Conservation (phyloP, 2,113 vertebrate species). For the Haemorhous mexicanus region DNA sequence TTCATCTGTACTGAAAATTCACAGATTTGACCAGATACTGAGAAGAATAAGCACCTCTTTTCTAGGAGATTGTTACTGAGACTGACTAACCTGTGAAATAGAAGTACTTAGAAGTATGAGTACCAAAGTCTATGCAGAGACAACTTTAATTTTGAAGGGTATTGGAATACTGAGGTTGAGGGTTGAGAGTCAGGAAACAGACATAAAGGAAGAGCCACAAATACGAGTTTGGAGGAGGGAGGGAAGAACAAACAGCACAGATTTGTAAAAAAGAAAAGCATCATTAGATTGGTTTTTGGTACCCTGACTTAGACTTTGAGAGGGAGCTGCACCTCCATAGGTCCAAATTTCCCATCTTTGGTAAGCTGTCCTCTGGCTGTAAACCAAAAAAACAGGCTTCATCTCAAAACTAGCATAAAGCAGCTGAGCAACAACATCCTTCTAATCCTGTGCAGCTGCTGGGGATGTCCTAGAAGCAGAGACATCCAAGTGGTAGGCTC, state of each 20-base stretch:
- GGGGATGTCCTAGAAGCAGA: neutral
- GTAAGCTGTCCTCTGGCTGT: neutral
- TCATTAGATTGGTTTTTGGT: neutral
- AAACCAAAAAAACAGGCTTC: neutral
- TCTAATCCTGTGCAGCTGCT: neutral
- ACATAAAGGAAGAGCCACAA: neutral
- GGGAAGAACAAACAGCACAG: neutral
- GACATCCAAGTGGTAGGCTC: neutral
- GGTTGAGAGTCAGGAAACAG: neutral
- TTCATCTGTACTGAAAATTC: neutral
- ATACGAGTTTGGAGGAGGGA: neutral
- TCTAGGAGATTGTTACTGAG: neutral
- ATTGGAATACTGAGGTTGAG: neutral
- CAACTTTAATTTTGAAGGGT: neutral
- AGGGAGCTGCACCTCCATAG: neutral
- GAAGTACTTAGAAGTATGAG: neutral
- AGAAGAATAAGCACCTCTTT: neutral
- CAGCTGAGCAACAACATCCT: neutral
- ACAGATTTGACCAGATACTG: neutral
- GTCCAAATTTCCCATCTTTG: neutral
- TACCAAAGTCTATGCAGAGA: neutral
- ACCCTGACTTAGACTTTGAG: neutral
- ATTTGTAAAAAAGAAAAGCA: neutral
- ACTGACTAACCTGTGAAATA: neutral
- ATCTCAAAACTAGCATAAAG: neutral